Evolutionary conservation across 2,888 invertebrate species (phyloP), one percentile per base, ranked within the genome.

Genomic region (Formica aserva): DNA sequence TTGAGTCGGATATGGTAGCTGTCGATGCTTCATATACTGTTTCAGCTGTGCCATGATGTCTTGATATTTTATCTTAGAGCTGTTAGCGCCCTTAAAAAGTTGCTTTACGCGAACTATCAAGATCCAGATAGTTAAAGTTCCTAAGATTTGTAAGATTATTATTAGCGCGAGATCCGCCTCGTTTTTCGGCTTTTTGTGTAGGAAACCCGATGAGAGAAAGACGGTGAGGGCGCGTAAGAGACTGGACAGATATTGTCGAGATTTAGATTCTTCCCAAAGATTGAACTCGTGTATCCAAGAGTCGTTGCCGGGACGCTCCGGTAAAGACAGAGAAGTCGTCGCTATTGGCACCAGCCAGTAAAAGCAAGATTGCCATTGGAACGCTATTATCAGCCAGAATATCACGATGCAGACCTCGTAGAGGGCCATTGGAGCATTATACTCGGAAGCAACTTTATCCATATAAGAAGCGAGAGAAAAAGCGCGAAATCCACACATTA

Each of bases 301-400:
- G 0, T 86, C 71, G 52, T 89, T 86, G 3, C 77, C 13, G 0
- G 94, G 93, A 22, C 77, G 71, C 32, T 66, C 15, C 0, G 91
- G 91, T 3, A n/a, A 13, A 1, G 57, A 45, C 57, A 91, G 9
- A 0, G 93, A 92, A 0, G 85, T 81, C 13, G 83, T 72, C 1
- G 86, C 87, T 13, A 94, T 81, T 1, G 94, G 94, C 8, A 94
- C 78, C n/a, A 94, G 85, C 92, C 94, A 94, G 26, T 90, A 92
- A 3, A 93, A 67, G 48, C 94, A 94, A 4, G 93, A 87, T 48
- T 93, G 92, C 94, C 94, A 94, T 41, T 94, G 94, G 2, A 94
- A 29, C 0, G 84, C 55, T 13, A 94, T 62, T 6, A 92, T 22
- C 0, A 94, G 32, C 88, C 92, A 91, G 22, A 92, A 91, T 11